These are phyloP conservation scores for Umimayanthus chanpuru DNA, from an alignment of 92 coral and sea anemone genomes.

Conservation along the genomic window DNA sequence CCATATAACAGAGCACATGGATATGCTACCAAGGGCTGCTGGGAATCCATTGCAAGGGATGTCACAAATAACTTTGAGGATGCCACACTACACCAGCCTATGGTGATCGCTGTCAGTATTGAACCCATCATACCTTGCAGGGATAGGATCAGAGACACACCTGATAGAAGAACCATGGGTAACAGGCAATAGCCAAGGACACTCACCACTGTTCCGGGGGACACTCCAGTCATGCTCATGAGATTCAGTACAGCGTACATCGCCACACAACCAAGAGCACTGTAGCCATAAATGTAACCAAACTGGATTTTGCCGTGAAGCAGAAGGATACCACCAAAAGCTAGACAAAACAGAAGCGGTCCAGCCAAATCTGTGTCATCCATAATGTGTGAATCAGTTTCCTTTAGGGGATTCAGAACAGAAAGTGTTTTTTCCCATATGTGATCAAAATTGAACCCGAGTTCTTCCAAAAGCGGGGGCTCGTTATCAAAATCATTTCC, in stretches of 20 bases:
- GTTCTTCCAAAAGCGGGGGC: constrained; percentile 92
- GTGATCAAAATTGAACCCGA: constrained; percentile 95
- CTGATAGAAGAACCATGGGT: constrained; percentile 93
- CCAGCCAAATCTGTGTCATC: constrained; percentile 99
- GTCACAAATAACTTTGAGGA: constrained; percentile 96
- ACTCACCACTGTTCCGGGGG: constrained; percentile 87
- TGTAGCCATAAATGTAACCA: constrained; percentile 95
- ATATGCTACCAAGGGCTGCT: constrained; percentile 94
- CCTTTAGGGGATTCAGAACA: constrained; percentile 91
- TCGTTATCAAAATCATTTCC: constrained; percentile 92
- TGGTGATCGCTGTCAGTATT: constrained; percentile 71
- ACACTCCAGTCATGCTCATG: constrained; percentile 97
- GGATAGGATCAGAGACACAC: constrained; percentile 71
- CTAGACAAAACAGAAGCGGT: constrained; percentile 91
- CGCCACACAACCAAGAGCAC: constrained; percentile 82
- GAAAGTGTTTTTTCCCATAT: constrained; percentile 95
- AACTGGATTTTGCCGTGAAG: constrained; percentile 95
- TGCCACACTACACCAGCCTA: constrained; percentile 97
- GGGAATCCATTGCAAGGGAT: constrained; percentile 93
- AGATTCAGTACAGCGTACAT: constrained; percentile 93
- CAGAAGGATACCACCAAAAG: constrained; percentile 90
- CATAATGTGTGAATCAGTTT: constrained; percentile 89
- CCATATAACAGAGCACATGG: constrained; percentile 98
- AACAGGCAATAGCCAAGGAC: constrained; percentile 92
- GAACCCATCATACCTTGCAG: constrained; percentile 88